Base-by-base conservation (phyloP, 2,113 vertebrate genomes). In the Anarhynchus alexandrinus region DNA sequence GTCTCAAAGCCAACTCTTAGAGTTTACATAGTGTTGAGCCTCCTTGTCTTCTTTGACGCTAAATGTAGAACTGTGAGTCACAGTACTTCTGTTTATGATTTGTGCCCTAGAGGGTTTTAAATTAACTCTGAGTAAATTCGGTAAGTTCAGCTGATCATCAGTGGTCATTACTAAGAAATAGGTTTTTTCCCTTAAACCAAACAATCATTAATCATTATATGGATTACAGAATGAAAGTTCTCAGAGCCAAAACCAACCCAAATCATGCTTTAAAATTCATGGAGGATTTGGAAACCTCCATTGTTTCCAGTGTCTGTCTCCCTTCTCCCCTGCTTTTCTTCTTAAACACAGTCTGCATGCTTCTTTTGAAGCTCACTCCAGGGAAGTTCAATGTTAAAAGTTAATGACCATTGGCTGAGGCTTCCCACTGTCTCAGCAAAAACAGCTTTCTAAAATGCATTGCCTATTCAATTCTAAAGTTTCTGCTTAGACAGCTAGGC, bases 321-420 rank as follows among this genome's bases (percentile, higher is more conserved):
- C 20, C 11, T 73, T 93, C 88, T 61, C 36, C 72, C 12, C 6
- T 59, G 12, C 9, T 42, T 88, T 91, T 86, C 80, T 83, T 86
- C 89, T 84, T 73, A 93, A 93, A 49, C 10, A 20, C 4, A 67
- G 22, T 32, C 51, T 45, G 19, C 21, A 15, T 11, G 6, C 6
- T 81, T 86, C 69, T 77, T 94, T 95, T 84, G 93, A 95, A 89
- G 59, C 15, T 64, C 59, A 38, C 55, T 78, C 36, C 16, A 38
- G 87, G 58, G 55, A 89, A 77, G 27, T 15, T 91, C 54, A 34
- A 5, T 84, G 64, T 89, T 95, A 91, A 95, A 97, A 93, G 83
- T 93, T 96, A 91, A 94, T 89, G 64, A 78, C 38, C 27, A 21
- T 29, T 81, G 51, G 27, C 87, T 78, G 36, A 86, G 45, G 4